Evolutionary conservation across 35 echinoderm and acorn worm genomes (phyloP).

Genomic region (Heliocidaris erythrogramma): DNA sequence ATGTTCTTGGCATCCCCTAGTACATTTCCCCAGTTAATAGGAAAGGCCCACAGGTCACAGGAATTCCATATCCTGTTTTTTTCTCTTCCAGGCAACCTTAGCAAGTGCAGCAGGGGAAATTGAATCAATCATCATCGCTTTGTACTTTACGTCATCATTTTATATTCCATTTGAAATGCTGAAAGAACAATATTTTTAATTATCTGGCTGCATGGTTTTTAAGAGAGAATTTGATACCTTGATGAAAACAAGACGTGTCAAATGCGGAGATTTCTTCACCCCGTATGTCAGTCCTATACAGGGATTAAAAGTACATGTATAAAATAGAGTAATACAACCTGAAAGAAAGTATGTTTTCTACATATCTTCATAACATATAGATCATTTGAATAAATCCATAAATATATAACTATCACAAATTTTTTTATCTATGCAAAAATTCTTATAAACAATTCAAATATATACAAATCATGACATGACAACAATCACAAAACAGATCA

Average conservation of each 20-base stretch:
- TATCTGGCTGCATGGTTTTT: neutral
- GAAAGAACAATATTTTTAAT: too few relatives aligned
- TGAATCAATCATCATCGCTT: too few relatives aligned
- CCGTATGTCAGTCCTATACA: neutral
- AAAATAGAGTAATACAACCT: neutral
- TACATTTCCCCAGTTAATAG: too few relatives aligned
- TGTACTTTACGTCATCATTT: too few relatives aligned
- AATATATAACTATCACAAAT: neutral
- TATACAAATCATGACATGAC: neutral
- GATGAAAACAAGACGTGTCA: neutral
- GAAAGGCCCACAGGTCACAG: too few relatives aligned
- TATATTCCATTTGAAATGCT: too few relatives aligned
- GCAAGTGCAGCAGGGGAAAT: too few relatives aligned
- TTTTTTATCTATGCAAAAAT: neutral
- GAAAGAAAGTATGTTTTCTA: neutral
- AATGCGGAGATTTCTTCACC: neutral
- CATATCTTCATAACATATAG: neutral
- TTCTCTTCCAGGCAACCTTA: too few relatives aligned
- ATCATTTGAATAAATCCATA: neutral
- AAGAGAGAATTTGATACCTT: neutral
- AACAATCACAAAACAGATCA: neutral
- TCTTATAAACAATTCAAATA: constrained; percentile 5
- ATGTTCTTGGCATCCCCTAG: too few relatives aligned
- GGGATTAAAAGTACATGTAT: neutral
- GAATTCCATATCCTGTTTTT: too few relatives aligned